These are phyloP conservation scores for Podarcis siculus DNA, from an alignment of 2,797 vertebrate genomes.

Conservation along the genomic window DNA sequence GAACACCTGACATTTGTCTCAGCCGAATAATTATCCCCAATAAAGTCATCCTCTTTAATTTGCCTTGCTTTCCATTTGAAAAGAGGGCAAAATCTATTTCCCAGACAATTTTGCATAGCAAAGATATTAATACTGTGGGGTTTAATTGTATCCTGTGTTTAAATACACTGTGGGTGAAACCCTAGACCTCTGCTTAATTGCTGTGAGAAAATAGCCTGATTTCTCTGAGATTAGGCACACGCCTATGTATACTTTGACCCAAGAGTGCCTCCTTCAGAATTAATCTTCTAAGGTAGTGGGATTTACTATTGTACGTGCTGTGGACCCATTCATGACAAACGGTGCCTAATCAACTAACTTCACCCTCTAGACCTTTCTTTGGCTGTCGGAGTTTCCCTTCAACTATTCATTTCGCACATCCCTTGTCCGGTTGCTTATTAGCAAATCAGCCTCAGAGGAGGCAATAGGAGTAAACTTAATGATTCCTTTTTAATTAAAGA, in stretches of 20 bases:
- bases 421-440: conserved; percentile 81
- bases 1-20: conserved; percentile 63
- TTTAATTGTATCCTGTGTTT: conserved; percentile 89
- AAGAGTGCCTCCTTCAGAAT: conserved; percentile 85
- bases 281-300: conserved; percentile 86
- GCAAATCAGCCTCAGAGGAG: conserved; percentile 76
- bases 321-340: conserved; percentile 79
- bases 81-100: conserved; percentile 83
- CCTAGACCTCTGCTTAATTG: conserved; percentile 87
- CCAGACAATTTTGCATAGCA: conserved; percentile 84
- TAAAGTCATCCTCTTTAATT: conserved; percentile 76
- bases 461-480: conserved; percentile 73
- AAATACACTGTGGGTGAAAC: conserved; percentile 87
- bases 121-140: conserved; percentile 86
- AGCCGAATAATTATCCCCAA: conserved; percentile 67
- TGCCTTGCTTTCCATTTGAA: conserved; percentile 78
- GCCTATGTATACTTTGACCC: conserved; percentile 85
- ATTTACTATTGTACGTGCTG: conserved; percentile 81
- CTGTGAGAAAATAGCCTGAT: conserved; percentile 87
- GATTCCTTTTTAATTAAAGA: conserved; percentile 74
- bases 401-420: conserved; percentile 81
- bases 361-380: conserved; percentile 74
- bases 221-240: conserved; percentile 87
- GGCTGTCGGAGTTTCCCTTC: conserved; percentile 77
- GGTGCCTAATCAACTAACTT: conserved; percentile 82